Percentiles rank a stretch among this genome's conserved stretches.
These are phyloP conservation scores for Cephus pulcher DNA, from an alignment of 2,888 invertebrate species.

Conservation along the genomic window DNA sequence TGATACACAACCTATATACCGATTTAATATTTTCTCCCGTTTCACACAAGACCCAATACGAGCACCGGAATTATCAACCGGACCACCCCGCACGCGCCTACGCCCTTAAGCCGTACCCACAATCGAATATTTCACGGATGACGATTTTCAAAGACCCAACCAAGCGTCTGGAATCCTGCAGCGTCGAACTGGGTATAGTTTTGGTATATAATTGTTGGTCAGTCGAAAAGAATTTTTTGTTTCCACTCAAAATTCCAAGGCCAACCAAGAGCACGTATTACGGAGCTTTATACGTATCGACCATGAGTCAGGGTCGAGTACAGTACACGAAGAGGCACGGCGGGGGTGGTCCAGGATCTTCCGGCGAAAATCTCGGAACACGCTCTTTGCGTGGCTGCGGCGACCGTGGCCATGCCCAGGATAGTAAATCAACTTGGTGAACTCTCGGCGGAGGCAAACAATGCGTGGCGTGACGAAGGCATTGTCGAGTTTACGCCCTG, in stretches of 20 bases:
- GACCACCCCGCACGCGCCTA: too few relatives aligned
- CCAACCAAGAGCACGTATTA: neutral
- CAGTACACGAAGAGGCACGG: constrained; percentile 7
- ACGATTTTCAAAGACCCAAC: neutral
- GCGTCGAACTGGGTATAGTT: neutral
- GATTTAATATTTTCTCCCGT: neutral
- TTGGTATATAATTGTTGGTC: neutral
- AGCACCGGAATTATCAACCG: neutral
- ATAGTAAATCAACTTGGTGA: constrained; percentile 56
- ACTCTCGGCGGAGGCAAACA: constrained; percentile 60
- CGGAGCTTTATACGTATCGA: neutral
- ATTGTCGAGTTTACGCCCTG: constrained; percentile 64
- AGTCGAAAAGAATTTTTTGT: neutral
- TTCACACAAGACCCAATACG: neutral
- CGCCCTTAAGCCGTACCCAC: neutral
- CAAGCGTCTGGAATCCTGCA: neutral
- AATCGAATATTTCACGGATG: neutral
- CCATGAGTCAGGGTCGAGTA: neutral
- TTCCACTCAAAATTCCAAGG: neutral
- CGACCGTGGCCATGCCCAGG: constrained; percentile 27
- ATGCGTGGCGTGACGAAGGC: constrained; percentile 63
- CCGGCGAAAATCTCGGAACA: constrained; percentile 52
- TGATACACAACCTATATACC: neutral
- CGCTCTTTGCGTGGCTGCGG: constrained; percentile 53
- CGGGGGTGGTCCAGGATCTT: constrained; percentile 33